Evolutionary conservation across 2,888 invertebrate species (phyloP).

Genomic region (Thereva nobilitata): DNA sequence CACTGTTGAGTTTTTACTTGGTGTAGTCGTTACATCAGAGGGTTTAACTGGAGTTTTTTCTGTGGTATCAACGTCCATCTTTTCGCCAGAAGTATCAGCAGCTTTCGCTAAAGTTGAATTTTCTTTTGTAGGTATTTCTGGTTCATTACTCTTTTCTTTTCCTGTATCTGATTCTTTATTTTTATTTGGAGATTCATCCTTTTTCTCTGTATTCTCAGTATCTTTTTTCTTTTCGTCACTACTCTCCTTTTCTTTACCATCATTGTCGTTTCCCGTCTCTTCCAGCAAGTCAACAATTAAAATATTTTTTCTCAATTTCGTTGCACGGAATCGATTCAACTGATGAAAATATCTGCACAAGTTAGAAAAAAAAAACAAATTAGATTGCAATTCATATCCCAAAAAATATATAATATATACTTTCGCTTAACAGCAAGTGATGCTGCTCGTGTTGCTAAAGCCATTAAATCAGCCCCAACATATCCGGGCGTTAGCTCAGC

Average conservation of each 20-base stretch:
- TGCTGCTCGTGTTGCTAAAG: conserved; percentile 84
- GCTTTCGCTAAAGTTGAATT: background rate
- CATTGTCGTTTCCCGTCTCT: conserved; percentile 47
- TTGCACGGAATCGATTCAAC: conserved; percentile 50
- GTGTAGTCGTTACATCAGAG: conserved; percentile 42
- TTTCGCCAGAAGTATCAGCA: background rate
- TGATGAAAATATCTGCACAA: conserved; percentile 49
- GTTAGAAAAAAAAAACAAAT: background rate
- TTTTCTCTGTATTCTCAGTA: conserved; percentile 9
- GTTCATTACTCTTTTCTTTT: conserved; percentile 43
- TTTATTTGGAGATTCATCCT: conserved; percentile 28
- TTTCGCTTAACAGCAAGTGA: conserved; percentile 79
- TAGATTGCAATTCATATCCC: background rate
- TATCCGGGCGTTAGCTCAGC: conserved; percentile 92
- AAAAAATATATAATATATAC: conserved; percentile 41
- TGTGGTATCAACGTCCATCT: conserved; percentile 36
- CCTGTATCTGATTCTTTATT: conserved; percentile 24
- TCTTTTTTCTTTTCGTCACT: background rate
- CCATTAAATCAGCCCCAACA: conserved; percentile 92
- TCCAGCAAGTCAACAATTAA: conserved; percentile 55
- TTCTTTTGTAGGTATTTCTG: conserved; percentile 41
- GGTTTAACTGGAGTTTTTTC: conserved; percentile 41
- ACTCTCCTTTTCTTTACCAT: conserved; percentile 1
- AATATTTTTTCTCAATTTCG: conserved; percentile 51
- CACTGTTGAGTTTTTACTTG: conserved; percentile 43